These are phyloP conservation scores for Bemisia tabaci DNA, from an alignment of 1,140 invertebrate genomes.

Conservation along the genomic window DNA sequence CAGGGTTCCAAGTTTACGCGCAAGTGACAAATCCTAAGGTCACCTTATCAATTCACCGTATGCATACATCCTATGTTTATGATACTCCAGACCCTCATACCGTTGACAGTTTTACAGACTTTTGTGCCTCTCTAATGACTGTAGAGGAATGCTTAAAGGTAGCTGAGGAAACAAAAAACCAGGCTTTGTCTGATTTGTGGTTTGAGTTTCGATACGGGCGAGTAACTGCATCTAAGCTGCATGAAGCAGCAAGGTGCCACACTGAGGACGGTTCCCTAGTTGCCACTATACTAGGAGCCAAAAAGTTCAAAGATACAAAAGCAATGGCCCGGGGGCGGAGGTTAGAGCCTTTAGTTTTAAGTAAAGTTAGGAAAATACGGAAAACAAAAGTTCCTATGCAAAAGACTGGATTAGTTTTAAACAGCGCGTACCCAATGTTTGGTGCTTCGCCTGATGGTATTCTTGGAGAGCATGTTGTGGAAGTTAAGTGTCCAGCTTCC, in stretches of 20 bases:
- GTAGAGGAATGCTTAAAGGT: not conserved
- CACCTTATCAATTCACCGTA: not conserved
- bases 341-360: slow-evolving; percentile 7
- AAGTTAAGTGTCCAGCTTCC: slow-evolving; percentile 34
- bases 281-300: slow-evolving; percentile 3
- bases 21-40: not conserved
- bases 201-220: slow-evolving; percentile 24
- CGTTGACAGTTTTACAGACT: not conserved
- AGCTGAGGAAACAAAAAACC: slow-evolving; percentile 1
- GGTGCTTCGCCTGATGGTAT: slow-evolving; percentile 35
- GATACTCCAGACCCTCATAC: not conserved
- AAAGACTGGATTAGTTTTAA: slow-evolving; percentile 18
- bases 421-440: slow-evolving; percentile 21
- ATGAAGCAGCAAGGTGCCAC: slow-evolving; percentile 14
- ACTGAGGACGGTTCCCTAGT: slow-evolving; percentile 4
- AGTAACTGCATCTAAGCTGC: slow-evolving; percentile 24
- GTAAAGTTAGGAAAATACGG: slow-evolving; percentile 1
- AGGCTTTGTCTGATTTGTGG: slow-evolving; percentile 15
- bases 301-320: not conserved
- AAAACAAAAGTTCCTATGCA: slow-evolving; percentile 12
- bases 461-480: slow-evolving; percentile 32
- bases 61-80: not conserved
- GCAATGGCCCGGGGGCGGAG: slow-evolving; percentile 4
- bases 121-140: not conserved
- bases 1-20: not conserved